Percentiles rank a stretch among this genome's conserved stretches.
These are phyloP conservation scores for Lochmaea capreae DNA, from an alignment of 2,888 invertebrate genomes.

Conservation along the genomic window DNA sequence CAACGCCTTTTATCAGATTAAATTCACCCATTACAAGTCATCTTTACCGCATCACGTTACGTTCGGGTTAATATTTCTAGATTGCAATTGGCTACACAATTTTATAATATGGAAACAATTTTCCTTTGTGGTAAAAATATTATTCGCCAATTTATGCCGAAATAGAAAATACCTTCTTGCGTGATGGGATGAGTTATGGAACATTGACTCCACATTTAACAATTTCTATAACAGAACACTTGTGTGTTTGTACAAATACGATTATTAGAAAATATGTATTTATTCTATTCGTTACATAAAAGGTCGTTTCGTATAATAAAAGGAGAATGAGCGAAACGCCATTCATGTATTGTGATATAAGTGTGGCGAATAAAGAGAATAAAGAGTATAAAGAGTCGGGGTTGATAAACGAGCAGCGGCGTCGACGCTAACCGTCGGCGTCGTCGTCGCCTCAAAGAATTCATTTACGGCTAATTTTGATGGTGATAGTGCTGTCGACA, in stretches of 20 bases:
- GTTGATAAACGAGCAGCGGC: constrained; percentile 59
- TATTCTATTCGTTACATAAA: constrained; percentile 7
- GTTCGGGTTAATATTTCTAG: neutral
- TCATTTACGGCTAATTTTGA: constrained; percentile 63
- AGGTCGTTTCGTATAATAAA: neutral
- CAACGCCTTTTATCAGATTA: neutral
- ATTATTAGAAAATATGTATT: neutral
- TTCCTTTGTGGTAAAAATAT: constrained; percentile 9
- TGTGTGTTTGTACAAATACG: neutral
- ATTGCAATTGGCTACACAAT: constrained; percentile 17
- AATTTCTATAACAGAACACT: too few relatives aligned
- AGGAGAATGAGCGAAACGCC: constrained; percentile 49
- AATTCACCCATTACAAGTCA: neutral
- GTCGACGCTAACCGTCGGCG: constrained; percentile 14
- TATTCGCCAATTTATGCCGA: constrained; percentile 15
- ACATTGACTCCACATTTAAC: too few relatives aligned
- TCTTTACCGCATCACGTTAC: constrained; percentile 7
- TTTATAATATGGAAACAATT: constrained; percentile 7
- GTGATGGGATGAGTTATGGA: too few relatives aligned
- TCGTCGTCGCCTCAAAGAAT: constrained; percentile 56
- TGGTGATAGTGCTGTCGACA: constrained; percentile 59
- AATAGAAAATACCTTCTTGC: neutral
- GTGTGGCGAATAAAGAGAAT: constrained; percentile 59
- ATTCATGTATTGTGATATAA: constrained; percentile 56
- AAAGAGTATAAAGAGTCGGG: constrained; percentile 56